These are phyloP conservation scores for Apis laboriosa DNA, from an alignment of 1,140 invertebrate genomes.

Conservation along the genomic window DNA sequence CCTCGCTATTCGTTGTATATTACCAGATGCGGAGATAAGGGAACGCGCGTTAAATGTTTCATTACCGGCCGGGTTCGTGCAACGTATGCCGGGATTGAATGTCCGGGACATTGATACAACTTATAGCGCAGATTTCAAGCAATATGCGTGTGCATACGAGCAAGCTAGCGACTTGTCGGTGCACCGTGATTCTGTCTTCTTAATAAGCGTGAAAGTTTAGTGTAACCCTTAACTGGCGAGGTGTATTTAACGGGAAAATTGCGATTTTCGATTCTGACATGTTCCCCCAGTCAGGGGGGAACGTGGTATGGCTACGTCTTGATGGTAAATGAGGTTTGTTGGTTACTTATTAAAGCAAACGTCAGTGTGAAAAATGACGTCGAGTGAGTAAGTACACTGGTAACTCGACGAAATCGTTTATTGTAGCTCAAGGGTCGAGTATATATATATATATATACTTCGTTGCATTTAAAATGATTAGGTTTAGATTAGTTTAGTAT, in stretches of 20 bases:
- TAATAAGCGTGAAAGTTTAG: conserved; percentile 35
- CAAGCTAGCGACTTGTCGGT: not conserved
- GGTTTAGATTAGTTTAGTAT: not conserved
- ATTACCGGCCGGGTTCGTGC: conserved; percentile 27
- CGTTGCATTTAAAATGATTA: not conserved
- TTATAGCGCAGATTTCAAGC: not conserved
- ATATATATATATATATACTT: not conserved
- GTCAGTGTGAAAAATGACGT: conserved; percentile 15
- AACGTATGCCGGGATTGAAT: conserved; percentile 24
- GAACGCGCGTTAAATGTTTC: conserved; percentile 46
- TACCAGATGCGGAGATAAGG: conserved; percentile 46
- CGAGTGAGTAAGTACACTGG: not conserved
- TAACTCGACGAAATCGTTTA: conserved; percentile 10
- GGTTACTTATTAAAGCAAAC: conserved; percentile 6
- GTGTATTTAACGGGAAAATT: conserved; percentile 34
- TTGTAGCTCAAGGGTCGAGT: not conserved
- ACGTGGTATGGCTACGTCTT: no score
- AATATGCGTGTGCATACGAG: not conserved
- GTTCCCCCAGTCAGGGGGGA: not conserved
- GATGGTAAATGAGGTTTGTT: not conserved
- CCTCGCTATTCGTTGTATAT: conserved; percentile 51
- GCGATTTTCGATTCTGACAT: conserved; percentile 20
- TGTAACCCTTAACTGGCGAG: conserved; percentile 23
- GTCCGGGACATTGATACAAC: conserved; percentile 35
- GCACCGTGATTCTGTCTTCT: conserved; percentile 4